phyloP scores from a whole-genome alignment of 1,140 invertebrate genomes.

The Orchesella cincta region DNA sequence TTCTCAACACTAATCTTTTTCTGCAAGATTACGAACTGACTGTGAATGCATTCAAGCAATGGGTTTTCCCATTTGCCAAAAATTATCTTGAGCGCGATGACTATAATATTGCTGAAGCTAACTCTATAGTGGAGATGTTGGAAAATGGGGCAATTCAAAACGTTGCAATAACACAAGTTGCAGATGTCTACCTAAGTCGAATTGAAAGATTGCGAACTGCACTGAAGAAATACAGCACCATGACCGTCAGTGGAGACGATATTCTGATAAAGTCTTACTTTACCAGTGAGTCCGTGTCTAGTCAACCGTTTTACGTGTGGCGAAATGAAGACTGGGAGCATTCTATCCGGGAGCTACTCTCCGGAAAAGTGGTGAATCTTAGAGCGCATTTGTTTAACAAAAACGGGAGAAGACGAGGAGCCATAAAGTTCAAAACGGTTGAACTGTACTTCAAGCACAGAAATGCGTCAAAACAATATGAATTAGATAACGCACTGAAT shows the following conservation, averaged over 20 bases:
- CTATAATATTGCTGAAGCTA: neutral
- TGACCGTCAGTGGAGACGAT: neutral
- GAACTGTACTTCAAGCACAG: too few relatives aligned
- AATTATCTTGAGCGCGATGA: neutral
- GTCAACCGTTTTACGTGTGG: constrained; percentile 33
- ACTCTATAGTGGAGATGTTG: neutral
- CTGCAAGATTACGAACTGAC: constrained; percentile 24
- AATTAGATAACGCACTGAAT: too few relatives aligned
- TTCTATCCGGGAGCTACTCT: neutral
- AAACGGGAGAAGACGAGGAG: too few relatives aligned
- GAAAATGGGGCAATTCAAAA: neutral
- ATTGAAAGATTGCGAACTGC: neutral
- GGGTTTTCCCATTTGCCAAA: constrained; percentile 36
- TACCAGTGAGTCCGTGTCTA: neutral
- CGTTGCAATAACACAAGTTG: neutral
- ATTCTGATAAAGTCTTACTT: neutral
- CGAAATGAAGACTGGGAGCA: neutral
- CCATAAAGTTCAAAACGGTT: too few relatives aligned
- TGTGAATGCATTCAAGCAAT: constrained; percentile 16
- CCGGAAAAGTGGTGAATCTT: neutral
- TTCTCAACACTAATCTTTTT: constrained; percentile 27
- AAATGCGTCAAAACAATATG: too few relatives aligned
- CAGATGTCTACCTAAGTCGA: neutral
- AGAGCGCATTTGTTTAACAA: neutral
- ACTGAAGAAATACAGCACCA: neutral